phyloP scores from a whole-genome alignment of 2,113 vertebrate genomes.

The Macquaria ambigua region DNA sequence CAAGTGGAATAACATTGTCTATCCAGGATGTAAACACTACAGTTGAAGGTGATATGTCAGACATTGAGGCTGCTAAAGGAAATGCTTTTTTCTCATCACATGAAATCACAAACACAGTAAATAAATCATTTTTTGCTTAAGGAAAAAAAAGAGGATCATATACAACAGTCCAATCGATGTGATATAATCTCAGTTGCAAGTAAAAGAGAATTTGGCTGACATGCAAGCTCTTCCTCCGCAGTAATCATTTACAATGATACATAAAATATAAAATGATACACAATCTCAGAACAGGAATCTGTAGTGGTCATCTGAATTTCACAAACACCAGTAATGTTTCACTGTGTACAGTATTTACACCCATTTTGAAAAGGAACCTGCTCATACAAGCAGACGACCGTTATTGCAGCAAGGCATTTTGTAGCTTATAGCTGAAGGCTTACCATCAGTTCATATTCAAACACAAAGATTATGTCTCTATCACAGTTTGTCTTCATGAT shows the following conservation, averaged over 20 bases:
- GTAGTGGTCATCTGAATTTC: conserved; percentile 63
- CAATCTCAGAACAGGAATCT: conserved; percentile 31
- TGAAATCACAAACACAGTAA: conserved; percentile 21
- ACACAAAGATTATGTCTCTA: neutral
- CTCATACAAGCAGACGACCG: conserved; percentile 5
- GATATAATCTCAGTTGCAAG: conserved; percentile 42
- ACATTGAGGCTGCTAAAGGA: conserved; percentile 12
- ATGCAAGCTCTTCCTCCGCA: conserved; percentile 11
- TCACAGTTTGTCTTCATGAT: conserved; percentile 39
- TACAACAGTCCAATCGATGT: neutral
- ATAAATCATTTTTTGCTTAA: conserved; percentile 9
- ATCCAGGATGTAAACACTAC: no score
- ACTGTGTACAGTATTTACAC: conserved; percentile 61
- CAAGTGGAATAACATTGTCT: conserved; percentile 31
- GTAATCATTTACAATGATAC: conserved; percentile 44
- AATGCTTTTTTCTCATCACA: conserved; percentile 16
- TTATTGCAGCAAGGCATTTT: conserved; percentile 40
- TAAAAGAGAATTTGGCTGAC: conserved; percentile 29
- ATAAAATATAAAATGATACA: conserved; percentile 26
- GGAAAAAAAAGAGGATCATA: conserved; percentile 7
- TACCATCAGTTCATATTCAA: conserved; percentile 18
- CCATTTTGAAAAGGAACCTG: conserved; percentile 16
- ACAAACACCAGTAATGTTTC: conserved; percentile 41
- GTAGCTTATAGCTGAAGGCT: conserved; percentile 52
- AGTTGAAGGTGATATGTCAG: no score